Base-by-base conservation (phyloP, 2,797 vertebrate species). In the Pelochelys cantorii region DNA sequence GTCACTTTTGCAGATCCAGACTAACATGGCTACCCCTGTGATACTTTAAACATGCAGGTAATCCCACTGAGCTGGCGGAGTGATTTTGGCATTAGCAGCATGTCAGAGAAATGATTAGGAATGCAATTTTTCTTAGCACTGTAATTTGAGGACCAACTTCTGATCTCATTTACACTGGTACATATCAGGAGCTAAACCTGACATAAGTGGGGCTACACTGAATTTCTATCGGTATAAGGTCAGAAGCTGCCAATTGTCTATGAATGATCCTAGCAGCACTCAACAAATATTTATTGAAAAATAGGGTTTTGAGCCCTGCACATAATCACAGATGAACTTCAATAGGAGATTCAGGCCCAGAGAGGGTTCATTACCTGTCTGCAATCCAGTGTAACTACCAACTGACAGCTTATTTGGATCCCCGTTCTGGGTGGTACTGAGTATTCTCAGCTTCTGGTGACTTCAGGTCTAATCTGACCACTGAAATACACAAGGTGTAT, bases 281-380 rank as follows among this genome's bases (percentile, higher is more conserved):
- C 53, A n/a, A 13, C 27, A 34, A 1, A 17, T 25, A 77, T 62
- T 91, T 90, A 88, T 81, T 60, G 7, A 77, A 90, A 91, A 77
- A 79, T 17, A 29, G 1, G 0, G 48, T 60, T 90, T 87, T 59
- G 81, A 82, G 18, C 37, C 53, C 56, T 37, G 4, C 2, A 1
- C 90, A 22, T 37, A 52, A 82, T 23, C 59, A 85, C 86, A 65
- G 4, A 13, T 65, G 5, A 0, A 86, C 25, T 90, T 88, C 25
- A 88, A 2, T 1, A 85, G 14, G 80, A 71, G 17, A 71, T 1
- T 0, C 60, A 17, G 0, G 0, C 8, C 83, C 29, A 81, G 53
- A 62, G 91, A 57, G 31, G 17, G 77, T 27, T 37, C 57, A 60
- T 4, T 79, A 31, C 59, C 52, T 4, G n/a, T 10, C n/a, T 0